Conservation (phyloP, 1,140 invertebrate species). For the Drosophila watanabei region DNA sequence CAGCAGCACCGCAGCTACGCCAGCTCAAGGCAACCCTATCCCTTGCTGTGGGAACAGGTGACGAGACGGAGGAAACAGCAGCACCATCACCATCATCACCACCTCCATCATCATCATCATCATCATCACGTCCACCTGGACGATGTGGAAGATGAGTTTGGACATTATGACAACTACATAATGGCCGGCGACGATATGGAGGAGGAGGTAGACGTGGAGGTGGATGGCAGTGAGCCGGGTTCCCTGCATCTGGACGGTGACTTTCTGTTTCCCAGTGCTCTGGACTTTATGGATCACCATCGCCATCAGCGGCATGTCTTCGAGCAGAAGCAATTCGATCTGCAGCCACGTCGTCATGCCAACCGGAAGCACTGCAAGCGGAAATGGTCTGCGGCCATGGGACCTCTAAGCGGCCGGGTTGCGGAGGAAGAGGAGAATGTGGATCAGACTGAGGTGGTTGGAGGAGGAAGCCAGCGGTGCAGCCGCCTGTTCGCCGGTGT, state of each 20-base stretch:
- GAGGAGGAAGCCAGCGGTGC: conserved; percentile 61
- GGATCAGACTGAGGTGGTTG: conserved; percentile 21
- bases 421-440: conserved; percentile 36
- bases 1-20: conserved; percentile 59
- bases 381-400: conserved; percentile 69
- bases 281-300: conserved; percentile 68
- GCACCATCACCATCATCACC: conserved; percentile 34
- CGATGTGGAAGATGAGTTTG: conserved; percentile 73
- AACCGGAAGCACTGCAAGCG: conserved; percentile 77
- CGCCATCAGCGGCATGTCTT: conserved; percentile 53
- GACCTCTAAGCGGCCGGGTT: conserved; percentile 5
- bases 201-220: conserved; percentile 55
- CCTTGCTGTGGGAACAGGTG: conserved; percentile 64
- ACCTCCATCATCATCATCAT: conserved; percentile 31
- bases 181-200: conserved; percentile 70
- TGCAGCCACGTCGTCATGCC: conserved; percentile 64
- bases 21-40: conserved; percentile 55
- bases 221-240: conserved; percentile 40
- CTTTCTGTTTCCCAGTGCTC: conserved; percentile 66
- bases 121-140: conserved; percentile 64
- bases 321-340: conserved; percentile 71
- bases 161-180: conserved; percentile 69
- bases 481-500: conserved; percentile 86
- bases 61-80: conserved; percentile 57
- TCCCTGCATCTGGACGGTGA: conserved; percentile 63